Evolutionary conservation across 2,113 vertebrate genomes (phyloP).

Genomic region (Eolophus roseicapilla): DNA sequence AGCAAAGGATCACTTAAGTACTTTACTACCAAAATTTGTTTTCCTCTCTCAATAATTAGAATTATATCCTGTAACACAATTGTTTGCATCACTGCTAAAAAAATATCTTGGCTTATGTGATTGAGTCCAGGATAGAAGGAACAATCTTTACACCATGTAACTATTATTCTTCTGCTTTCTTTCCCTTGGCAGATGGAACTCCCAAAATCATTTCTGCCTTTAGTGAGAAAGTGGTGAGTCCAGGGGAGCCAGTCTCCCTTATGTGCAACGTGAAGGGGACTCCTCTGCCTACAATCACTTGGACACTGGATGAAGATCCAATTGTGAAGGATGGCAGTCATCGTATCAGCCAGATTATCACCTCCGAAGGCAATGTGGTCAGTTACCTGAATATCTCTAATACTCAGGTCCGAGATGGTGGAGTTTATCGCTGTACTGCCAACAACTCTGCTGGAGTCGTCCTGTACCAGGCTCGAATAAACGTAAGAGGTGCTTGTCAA

Average conservation of each 20-base stretch:
- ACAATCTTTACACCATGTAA: not conserved
- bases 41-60: not conserved
- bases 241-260: slow-evolving; percentile 91
- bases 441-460: slow-evolving; percentile 98
- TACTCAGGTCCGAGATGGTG: slow-evolving; percentile 94
- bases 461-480: slow-evolving; percentile 99
- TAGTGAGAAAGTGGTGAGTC: slow-evolving; percentile 96
- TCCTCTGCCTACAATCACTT: slow-evolving; percentile 89
- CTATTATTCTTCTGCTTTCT: not conserved
- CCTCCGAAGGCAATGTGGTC: slow-evolving; percentile 90
- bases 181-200: slow-evolving; percentile 86
- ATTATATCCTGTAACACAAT: not conserved
- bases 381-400: slow-evolving; percentile 97
- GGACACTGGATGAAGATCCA: slow-evolving; percentile 94
- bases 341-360: slow-evolving; percentile 93
- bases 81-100: not conserved
- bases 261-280: slow-evolving; percentile 97
- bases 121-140: not conserved
- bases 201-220: slow-evolving; percentile 97
- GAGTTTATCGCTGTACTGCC: slow-evolving; percentile 96
- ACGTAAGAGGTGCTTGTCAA: slow-evolving; percentile 99
- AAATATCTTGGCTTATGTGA: not conserved
- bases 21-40: not conserved
- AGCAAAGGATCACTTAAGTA: not conserved
- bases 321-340: slow-evolving; percentile 92